Percentiles rank a stretch among this genome's conserved stretches.
These are phyloP conservation scores for Lithophane semibrunnea DNA, from an alignment of 2,888 invertebrate species.

Conservation along the genomic window DNA sequence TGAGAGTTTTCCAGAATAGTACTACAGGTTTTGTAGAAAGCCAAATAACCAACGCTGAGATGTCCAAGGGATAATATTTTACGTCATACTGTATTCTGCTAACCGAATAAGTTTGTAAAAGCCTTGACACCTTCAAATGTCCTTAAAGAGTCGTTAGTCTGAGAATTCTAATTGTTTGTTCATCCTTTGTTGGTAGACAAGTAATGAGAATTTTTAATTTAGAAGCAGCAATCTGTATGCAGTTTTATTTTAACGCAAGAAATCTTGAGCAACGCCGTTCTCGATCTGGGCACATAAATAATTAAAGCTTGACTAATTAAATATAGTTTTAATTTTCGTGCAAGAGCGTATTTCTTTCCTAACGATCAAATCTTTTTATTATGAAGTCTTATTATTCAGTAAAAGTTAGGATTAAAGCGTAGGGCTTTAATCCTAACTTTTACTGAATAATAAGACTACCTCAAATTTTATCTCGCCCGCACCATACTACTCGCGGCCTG, in stretches of 20 bases:
- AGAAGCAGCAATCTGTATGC: background rate
- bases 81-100: background rate
- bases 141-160: constrained; percentile 42
- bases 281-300: background rate
- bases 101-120: background rate
- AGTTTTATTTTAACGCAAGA: background rate
- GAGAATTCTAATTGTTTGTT: constrained; percentile 39
- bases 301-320: too few relatives aligned
- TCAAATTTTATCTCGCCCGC: too few relatives aligned
- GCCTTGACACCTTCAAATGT: constrained; percentile 29
- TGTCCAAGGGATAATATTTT: background rate
- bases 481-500: too few relatives aligned
- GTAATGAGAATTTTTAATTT: constrained; percentile 30
- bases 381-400: too few relatives aligned
- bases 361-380: too few relatives aligned
- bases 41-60: background rate
- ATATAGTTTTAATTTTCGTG: too few relatives aligned
- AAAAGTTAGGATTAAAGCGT: too few relatives aligned
- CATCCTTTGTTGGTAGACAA: constrained; percentile 33
- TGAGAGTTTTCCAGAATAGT: too few relatives aligned
- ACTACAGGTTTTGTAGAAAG: too few relatives aligned
- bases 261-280: background rate
- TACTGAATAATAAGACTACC: too few relatives aligned
- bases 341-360: too few relatives aligned
- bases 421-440: too few relatives aligned